Conservation (phyloP, 2,888 invertebrate genomes). For the Imbricaverruca yamaguchii region DNA sequence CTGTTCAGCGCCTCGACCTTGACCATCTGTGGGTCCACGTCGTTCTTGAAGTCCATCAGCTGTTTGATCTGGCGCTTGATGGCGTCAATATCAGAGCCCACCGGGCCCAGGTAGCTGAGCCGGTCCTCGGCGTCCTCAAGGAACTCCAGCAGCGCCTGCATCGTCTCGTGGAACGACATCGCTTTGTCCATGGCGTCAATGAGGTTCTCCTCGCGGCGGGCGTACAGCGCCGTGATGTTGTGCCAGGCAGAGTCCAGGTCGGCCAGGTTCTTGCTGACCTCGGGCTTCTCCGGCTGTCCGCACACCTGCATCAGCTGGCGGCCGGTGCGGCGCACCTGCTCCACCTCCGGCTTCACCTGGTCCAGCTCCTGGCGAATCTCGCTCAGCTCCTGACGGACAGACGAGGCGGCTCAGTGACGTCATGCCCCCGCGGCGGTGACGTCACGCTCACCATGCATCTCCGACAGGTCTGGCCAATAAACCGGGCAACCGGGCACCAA, state of each 20-base stretch:
- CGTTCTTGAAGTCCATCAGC: constrained; percentile 83
- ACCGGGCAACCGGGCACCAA: too few relatives aligned
- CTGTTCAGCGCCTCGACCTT: constrained; percentile 94
- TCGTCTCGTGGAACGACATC: constrained; percentile 82
- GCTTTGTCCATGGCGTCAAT: constrained; percentile 97
- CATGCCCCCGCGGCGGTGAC: too few relatives aligned
- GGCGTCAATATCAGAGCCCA: constrained; percentile 90
- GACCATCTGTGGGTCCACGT: constrained; percentile 96
- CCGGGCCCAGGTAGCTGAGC: constrained; percentile 73
- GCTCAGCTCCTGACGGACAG: constrained; percentile 64
- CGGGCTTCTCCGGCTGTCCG: constrained; percentile 94
- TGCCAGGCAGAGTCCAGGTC: constrained; percentile 92
- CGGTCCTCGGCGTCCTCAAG: constrained; percentile 79
- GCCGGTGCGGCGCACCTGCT: constrained; percentile 84
- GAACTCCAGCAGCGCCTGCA: constrained; percentile 81
- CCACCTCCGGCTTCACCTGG: constrained; percentile 83
- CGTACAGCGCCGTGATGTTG: constrained; percentile 85
- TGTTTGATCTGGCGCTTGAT: constrained; percentile 91
- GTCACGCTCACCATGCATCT: too few relatives aligned
- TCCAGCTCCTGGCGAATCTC: constrained; percentile 61
- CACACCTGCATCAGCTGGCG: constrained; percentile 86
- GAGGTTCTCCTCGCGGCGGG: constrained; percentile 82
- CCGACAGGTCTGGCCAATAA: too few relatives aligned
- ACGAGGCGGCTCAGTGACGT: too few relatives aligned
- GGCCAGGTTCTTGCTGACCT: constrained; percentile 95